A percentile compares a stretch with the other conserved stretches of the same genome.
Conservation (phyloP, 2,113 vertebrate species). For the Solea senegalensis region DNA sequence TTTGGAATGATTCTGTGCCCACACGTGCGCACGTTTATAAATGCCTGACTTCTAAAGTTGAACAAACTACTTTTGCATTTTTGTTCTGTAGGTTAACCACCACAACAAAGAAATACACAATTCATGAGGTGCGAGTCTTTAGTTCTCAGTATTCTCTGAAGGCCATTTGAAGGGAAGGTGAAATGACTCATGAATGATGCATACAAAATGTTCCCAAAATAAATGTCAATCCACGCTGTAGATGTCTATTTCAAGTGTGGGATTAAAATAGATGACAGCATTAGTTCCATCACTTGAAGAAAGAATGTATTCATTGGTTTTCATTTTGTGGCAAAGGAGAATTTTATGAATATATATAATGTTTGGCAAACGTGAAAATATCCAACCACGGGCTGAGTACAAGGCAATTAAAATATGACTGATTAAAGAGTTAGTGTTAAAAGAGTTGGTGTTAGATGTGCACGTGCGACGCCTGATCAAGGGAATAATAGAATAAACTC, state of each 20-base stretch:
- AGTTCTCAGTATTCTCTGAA: constrained; percentile 46
- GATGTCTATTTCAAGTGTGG: constrained; percentile 9
- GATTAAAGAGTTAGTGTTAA: not conserved
- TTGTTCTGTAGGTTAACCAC: constrained; percentile 23
- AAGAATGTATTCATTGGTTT: not conserved
- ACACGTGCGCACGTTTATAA: not conserved
- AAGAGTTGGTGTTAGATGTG: no score
- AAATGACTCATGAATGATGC: constrained; percentile 56
- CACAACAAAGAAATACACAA: constrained; percentile 47
- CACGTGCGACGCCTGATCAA: no score
- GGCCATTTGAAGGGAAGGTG: constrained; percentile 47
- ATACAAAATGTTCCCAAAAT: constrained; percentile 37
- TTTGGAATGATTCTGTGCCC: not conserved
- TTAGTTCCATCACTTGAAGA: not conserved
- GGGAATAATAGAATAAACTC: no score
- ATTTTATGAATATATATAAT: not conserved
- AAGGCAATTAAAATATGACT: not conserved
- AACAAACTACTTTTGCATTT: constrained; percentile 29
- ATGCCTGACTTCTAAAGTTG: constrained; percentile 4
- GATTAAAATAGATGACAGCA: no score
- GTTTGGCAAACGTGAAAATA: constrained; percentile 1
- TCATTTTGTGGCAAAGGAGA: not conserved
- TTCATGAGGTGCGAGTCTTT: constrained; percentile 47
- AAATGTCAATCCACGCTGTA: constrained; percentile 38
- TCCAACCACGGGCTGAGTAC: not conserved